Base-by-base conservation (phyloP, 2,888 invertebrate species). In the Teleogryllus oceanicus region DNA sequence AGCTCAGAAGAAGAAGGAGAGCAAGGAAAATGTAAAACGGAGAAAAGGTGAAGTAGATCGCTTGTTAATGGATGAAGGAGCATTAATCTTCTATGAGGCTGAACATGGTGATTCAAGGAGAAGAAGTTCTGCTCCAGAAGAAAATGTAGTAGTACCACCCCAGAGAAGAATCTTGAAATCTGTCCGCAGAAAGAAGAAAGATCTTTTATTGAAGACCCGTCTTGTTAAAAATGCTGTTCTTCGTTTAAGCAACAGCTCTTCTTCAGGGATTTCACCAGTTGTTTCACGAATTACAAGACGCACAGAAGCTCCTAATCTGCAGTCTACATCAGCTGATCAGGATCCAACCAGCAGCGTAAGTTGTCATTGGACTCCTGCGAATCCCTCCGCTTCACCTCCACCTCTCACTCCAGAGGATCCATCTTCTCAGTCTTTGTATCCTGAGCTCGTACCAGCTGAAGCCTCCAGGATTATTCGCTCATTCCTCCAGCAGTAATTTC, bases 31-130 rank as follows among this genome's bases (percentile, higher is more conserved):
- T 62, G 91, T 91, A 84, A 90, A 90, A 82, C 90, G 91, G 84
- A 89, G 90, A 82, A 90, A 91, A 80, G 89, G 91, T 24, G 96
- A 96, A 88, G 90, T 96, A 79, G 94, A 95, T 84, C 91, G 89
- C 81, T 86, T 96, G 78, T 87, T 96, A 81, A 94, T 93, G 88
- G 96, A 96, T 85, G 96, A 96, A 85, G 95, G 96, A 1, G 95
- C 95, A 93, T 94, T 2, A 95, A 95, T 86, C 93, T 96, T 96
- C 75, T 94, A 94, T 85, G 93, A 94, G 37, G 90, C 95, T 1
- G 94, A 94, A 84, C 88, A 88, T 62, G 85, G 86, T 2, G 86
- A 85, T 18, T 85, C 85, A 50, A 85, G 86, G 49, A 81, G 83
- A 18, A 77, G 82, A 78, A 82, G 79, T 81, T 82, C 80, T 62